Evolutionary conservation across 64 coral and sea anemone genomes (phyloP), one percentile per base, ranked within the genome.

Genomic region (Dendronephthya gigantea): DNA sequence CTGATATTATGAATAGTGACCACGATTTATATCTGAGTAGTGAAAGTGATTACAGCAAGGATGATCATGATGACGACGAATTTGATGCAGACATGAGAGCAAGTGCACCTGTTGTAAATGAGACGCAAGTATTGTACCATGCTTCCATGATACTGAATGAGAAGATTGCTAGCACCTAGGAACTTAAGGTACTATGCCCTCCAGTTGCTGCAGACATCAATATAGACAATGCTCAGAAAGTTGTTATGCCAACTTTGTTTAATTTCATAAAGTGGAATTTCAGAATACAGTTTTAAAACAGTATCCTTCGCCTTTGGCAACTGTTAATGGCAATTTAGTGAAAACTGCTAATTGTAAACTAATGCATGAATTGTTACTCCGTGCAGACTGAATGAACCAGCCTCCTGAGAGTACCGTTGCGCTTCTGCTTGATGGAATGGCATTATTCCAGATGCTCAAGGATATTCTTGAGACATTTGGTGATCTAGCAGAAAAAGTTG

Each of bases 341-440:
- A 79, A 79, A 79, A 35, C 72, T 79, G 30, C 29, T 10, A 79
- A 79, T 35, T 79, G 72, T 79, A 79, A 79, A 79, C 72, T 79
- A 3, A 79, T 35, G 72, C 72, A 79, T 33, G 72, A 79, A 39
- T 79, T 79, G 72, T 33, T 34, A 35, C 72, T 2, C 37, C 72
- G 72, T 39, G 72, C 72, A 79, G 72, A 79, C 72, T 79, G 32
- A 2, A 34, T 33, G 9, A 33, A 79, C 72, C 3, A 79, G 72
- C 31, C 32, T 33, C 27, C 72, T 8, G 36, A 39, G 9, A 28
- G 17, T 79, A 37, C 29, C 16, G 72, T 17, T 39, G 72, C 72
- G 36, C 72, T 79, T 79, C 72, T 79, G 72, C 19, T 79, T 79
- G 72, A 79, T 29, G 72, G 7, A 79, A 36, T 79, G 72, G 72